Evolutionary conservation across 2,113 vertebrate species (phyloP).

Genomic region (Syrrhaptes paradoxus): DNA sequence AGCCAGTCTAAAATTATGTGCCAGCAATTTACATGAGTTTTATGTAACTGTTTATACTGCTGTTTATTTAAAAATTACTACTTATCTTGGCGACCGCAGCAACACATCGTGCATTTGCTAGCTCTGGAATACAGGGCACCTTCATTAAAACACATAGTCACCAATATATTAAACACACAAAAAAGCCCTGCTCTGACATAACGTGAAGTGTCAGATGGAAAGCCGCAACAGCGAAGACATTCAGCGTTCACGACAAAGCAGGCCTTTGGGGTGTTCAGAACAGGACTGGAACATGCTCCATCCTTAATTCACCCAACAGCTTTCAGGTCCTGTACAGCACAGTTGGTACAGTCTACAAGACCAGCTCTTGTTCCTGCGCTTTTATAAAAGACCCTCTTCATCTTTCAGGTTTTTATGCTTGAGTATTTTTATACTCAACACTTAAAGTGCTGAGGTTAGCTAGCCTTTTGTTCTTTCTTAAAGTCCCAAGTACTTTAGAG

Average conservation of each 20-base stretch:
- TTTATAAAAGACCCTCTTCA: conserved; percentile 59
- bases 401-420: background rate
- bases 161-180: conserved; percentile 71
- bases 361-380: conserved; percentile 46
- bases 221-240: conserved; percentile 64
- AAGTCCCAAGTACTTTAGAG: background rate
- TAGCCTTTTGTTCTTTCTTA: conserved; percentile 47
- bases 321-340: conserved; percentile 34
- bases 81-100: conserved; percentile 73
- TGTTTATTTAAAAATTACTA: conserved; percentile 77
- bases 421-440: background rate
- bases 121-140: conserved; percentile 72
- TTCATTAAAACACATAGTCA: conserved; percentile 74
- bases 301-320: conserved; percentile 65
- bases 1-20: conserved; percentile 70
- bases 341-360: conserved; percentile 53
- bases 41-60: conserved; percentile 76
- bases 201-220: conserved; percentile 70
- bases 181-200: conserved; percentile 54
- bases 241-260: conserved; percentile 57
- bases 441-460: background rate
- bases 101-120: conserved; percentile 65
- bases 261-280: conserved; percentile 56
- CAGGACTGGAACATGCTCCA: conserved; percentile 56
- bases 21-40: conserved; percentile 75